Percentiles rank a stretch among this genome's conserved stretches.
phyloP scores from a whole-genome alignment of 2,888 invertebrate species.

The Ariolimax columbianus region DNA sequence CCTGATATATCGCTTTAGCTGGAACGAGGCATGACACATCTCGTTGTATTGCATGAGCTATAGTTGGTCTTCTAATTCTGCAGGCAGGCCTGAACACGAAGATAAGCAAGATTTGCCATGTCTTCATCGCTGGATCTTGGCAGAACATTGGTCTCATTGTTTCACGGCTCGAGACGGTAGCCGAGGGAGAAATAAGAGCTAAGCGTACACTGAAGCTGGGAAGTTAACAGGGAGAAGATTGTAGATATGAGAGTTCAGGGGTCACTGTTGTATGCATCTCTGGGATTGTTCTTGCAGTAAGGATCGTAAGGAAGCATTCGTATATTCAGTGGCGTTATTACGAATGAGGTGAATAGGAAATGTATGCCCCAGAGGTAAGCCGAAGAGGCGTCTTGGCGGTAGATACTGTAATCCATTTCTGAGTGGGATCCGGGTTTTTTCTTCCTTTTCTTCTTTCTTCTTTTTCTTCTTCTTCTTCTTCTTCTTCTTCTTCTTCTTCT shows the following conservation, averaged over 20 bases:
- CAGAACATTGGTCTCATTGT: slow-evolving; percentile 24
- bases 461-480: no score
- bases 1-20: no score
- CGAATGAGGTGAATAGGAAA: no score
- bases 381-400: no score
- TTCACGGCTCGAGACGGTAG: not conserved
- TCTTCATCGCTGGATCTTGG: slow-evolving; percentile 3
- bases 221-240: not conserved
- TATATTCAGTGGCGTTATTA: no score
- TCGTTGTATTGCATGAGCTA: not conserved
- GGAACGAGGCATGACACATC: slow-evolving; percentile 24
- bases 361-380: no score
- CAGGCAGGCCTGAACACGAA: not conserved
- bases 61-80: slow-evolving; percentile 15
- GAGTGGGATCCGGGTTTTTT: no score
- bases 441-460: no score
- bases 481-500: no score
- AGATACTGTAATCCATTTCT: no score
- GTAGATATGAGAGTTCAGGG: not conserved
- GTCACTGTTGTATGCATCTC: not conserved
- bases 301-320: not conserved
- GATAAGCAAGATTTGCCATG: slow-evolving; percentile 39
- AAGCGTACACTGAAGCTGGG: not conserved
- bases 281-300: not conserved
- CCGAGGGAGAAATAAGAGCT: not conserved